Percentiles rank a stretch among this genome's conserved stretches.
phyloP scores from a whole-genome alignment of 2,888 invertebrate genomes.

The Tuta absoluta region DNA sequence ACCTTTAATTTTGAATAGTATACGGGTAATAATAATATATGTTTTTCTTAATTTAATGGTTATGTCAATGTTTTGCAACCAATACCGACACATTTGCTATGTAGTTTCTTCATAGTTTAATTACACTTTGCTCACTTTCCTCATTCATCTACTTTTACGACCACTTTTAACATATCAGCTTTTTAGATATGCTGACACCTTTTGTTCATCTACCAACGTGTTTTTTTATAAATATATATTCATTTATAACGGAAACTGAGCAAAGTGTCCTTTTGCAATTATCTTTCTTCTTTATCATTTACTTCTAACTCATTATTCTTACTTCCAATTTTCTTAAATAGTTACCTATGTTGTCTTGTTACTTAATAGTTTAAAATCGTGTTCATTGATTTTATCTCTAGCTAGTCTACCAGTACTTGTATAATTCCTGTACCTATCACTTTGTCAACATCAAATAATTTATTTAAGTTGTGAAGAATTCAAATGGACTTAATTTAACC shows the following conservation, averaged over 20 bases:
- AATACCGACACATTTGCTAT: neutral
- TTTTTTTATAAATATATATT: slow-evolving; percentile 31
- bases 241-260: slow-evolving; percentile 49
- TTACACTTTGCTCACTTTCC: slow-evolving; percentile 57
- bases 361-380: neutral
- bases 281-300: neutral
- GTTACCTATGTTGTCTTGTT: neutral
- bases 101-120: neutral
- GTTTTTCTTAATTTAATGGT: neutral
- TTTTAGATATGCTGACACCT: slow-evolving; percentile 39
- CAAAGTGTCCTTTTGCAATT: slow-evolving; percentile 46
- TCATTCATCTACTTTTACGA: slow-evolving; percentile 39
- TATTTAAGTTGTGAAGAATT: slow-evolving; percentile 33
- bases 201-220: slow-evolving; percentile 28
- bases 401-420: neutral
- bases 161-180: slow-evolving; percentile 50
- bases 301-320: neutral
- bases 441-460: neutral
- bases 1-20: neutral
- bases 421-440: neutral
- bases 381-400: neutral
- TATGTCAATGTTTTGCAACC: neutral
- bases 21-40: slow-evolving; percentile 2
- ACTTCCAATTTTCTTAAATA: neutral
- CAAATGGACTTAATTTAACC: slow-evolving; percentile 71